These are phyloP conservation scores for Rotaria magnacalcarata DNA, from an alignment of 2,888 invertebrate species.

Conservation along the genomic window DNA sequence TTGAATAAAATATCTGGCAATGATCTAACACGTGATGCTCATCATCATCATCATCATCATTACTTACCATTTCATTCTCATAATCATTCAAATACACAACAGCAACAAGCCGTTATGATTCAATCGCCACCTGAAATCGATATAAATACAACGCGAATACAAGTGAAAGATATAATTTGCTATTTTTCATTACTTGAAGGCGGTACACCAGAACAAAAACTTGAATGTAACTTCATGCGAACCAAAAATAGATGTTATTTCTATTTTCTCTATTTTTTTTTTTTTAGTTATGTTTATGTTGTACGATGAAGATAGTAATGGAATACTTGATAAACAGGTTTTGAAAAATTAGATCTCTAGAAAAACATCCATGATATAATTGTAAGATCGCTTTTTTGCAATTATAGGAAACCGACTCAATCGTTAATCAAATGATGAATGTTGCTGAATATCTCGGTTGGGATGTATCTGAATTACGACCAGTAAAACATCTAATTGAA, in stretches of 20 bases:
- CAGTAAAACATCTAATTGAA: constrained; percentile 61
- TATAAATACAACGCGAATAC: constrained; percentile 54
- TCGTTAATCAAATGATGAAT: constrained; percentile 97
- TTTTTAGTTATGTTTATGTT: constrained; percentile 93
- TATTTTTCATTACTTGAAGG: constrained; percentile 89
- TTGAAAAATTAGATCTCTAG: not conserved
- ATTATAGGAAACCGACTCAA: constrained; percentile 77
- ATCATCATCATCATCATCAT: not conserved
- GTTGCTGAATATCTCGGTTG: constrained; percentile 94
- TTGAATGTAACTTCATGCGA: constrained; percentile 75
- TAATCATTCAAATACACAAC: not conserved
- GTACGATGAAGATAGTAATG: constrained; percentile 93
- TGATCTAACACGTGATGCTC: not conserved
- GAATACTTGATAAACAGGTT: constrained; percentile 73
- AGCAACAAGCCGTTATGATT: not conserved
- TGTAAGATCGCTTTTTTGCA: not conserved
- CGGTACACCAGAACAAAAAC: constrained; percentile 88
- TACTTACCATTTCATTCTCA: too few relatives aligned
- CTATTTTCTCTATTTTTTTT: constrained; percentile 54
- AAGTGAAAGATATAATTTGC: constrained; percentile 86
- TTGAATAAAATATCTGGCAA: constrained; percentile 13
- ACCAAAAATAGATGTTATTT: not conserved
- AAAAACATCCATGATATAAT: not conserved
- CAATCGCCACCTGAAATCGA: constrained; percentile 48
- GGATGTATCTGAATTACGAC: constrained; percentile 91